These are phyloP conservation scores for Pegea sp. DNA, from an alignment of 23 tunicate species.

Conservation along the genomic window DNA sequence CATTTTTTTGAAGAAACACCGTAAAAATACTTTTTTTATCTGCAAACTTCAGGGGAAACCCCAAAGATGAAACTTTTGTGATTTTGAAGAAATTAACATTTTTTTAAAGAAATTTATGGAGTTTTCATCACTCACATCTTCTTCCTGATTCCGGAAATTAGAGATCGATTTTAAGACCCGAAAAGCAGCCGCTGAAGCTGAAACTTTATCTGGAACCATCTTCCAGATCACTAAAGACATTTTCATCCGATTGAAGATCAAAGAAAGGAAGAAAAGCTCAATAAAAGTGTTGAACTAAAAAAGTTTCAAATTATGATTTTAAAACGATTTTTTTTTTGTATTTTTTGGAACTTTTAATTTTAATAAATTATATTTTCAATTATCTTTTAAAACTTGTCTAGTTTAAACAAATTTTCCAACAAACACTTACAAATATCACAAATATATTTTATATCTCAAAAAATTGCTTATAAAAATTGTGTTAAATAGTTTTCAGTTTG, in stretches of 20 bases:
- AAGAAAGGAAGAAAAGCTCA: constrained; percentile 20
- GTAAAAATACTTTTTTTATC: no score
- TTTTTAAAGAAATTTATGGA: neutral
- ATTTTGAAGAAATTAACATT: neutral
- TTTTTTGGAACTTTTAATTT: no score
- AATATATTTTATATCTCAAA: no score
- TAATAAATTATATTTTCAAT: no score
- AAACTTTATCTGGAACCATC: constrained; percentile 16
- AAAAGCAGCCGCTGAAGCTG: constrained; percentile 42
- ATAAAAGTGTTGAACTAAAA: constrained; percentile 3
- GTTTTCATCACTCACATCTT: constrained; percentile 11
- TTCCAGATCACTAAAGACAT: constrained; percentile 31
- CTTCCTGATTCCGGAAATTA: constrained; percentile 5
- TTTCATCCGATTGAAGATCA: constrained; percentile 21
- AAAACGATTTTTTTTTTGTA: neutral
- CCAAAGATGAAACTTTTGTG: neutral
- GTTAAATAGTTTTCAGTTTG: no score
- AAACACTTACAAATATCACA: no score
- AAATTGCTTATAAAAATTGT: no score
- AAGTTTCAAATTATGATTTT: neutral
- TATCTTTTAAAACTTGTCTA: no score
- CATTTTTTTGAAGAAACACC: no score
- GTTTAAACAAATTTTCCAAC: no score
- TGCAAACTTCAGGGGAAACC: no score
- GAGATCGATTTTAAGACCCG: constrained; percentile 18